These are phyloP conservation scores for Bos indicus DNA, from an alignment of 2,113 vertebrate species.

Conservation along the genomic window DNA sequence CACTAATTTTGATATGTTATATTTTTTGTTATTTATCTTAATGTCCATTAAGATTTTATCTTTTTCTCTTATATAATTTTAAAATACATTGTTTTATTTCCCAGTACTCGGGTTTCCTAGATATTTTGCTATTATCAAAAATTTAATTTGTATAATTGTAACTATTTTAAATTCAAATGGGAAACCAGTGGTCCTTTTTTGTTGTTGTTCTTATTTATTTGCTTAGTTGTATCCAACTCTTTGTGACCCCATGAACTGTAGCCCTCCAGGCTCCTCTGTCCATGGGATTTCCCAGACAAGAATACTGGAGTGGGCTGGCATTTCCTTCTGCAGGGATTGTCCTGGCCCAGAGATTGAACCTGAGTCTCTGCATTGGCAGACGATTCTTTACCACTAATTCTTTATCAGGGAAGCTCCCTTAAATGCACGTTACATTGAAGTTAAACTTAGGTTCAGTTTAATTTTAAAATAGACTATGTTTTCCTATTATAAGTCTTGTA, in stretches of 20 bases:
- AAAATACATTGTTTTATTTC: background rate
- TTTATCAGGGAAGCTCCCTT: background rate
- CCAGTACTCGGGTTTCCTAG: background rate
- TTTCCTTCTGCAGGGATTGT: background rate
- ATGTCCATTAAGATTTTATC: background rate
- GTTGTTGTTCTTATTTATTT: background rate
- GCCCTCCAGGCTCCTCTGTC: background rate
- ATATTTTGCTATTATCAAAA: background rate
- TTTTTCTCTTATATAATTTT: background rate
- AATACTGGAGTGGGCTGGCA: background rate
- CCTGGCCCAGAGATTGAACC: background rate
- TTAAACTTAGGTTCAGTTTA: background rate
- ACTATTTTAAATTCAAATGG: background rate
- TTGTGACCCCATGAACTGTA: background rate
- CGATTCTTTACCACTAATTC: background rate
- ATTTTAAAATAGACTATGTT: background rate
- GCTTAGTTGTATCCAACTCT: background rate
- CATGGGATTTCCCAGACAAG: background rate
- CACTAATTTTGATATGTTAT: background rate
- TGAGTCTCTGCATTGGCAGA: background rate
- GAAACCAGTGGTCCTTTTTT: background rate
- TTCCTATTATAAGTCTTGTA: background rate
- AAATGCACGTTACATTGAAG: background rate
- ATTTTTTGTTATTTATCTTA: background rate
- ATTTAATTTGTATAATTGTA: background rate